phyloP scores from a whole-genome alignment of 2,797 vertebrate species.

The Serranus cabrilla region DNA sequence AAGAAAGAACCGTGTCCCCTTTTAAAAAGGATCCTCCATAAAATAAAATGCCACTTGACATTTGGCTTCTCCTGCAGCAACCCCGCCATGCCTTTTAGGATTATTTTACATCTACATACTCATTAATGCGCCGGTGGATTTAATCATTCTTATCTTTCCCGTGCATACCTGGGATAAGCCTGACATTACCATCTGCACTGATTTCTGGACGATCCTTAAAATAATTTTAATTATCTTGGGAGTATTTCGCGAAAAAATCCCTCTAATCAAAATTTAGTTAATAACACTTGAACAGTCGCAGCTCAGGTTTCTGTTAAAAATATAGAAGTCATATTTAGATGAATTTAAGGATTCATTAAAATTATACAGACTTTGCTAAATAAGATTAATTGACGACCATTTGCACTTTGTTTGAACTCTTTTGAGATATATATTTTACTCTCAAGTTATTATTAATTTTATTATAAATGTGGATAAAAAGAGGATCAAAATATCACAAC shows the following conservation, averaged over 20 bases:
- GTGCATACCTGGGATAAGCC: slow-evolving; percentile 83
- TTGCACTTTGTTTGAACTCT: not conserved
- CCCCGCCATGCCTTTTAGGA: slow-evolving; percentile 87
- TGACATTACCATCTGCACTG: slow-evolving; percentile 84
- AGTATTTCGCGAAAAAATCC: slow-evolving; percentile 49
- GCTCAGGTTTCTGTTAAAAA: slow-evolving; percentile 25
- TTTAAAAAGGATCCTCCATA: slow-evolving; percentile 66
- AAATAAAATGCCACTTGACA: slow-evolving; percentile 89
- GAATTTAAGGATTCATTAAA: slow-evolving; percentile 25
- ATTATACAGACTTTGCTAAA: slow-evolving; percentile 27
- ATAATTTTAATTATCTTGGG: slow-evolving; percentile 80
- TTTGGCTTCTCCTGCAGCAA: slow-evolving; percentile 87
- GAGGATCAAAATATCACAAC: not conserved
- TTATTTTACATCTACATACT: slow-evolving; percentile 86
- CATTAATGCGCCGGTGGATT: slow-evolving; percentile 87
- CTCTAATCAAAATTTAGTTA: slow-evolving; percentile 58
- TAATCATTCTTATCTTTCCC: slow-evolving; percentile 85
- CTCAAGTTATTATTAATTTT: too few relatives aligned
- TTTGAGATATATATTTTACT: not conserved
- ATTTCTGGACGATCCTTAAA: slow-evolving; percentile 82
- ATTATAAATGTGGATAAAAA: not conserved
- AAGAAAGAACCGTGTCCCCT: slow-evolving; percentile 71
- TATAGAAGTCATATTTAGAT: not conserved
- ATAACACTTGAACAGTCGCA: slow-evolving; percentile 26
- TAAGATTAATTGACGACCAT: slow-evolving; percentile 13